Base-by-base conservation (phyloP, 2,113 vertebrate genomes). In the Zosterops japonicus region DNA sequence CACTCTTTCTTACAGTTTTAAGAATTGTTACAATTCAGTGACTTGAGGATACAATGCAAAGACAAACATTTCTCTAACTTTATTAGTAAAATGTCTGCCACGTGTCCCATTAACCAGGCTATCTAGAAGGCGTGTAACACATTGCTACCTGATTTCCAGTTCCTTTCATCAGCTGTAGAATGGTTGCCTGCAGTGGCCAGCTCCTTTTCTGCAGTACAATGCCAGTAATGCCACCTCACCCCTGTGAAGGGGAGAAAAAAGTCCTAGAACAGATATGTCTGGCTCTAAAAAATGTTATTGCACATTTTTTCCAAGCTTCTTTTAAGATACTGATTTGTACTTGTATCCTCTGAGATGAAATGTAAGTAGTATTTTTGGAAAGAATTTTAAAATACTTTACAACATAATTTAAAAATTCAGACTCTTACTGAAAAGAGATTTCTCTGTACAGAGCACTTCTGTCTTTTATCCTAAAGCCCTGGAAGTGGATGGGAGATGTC, bases 1-100 rank as follows among this genome's bases (percentile, higher is more conserved):
- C 83, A 90, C 29, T 88, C 55, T 89, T 94, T 94, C 95, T 89
- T 93, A 63, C 56, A 77, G 89, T 35, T 90, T 27, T 79, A 88
- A 84, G 80, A 90, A 49, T 94, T 39, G 25, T 95, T 96, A 75
- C 50, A 93, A 78, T 89, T 94, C 75, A 72, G 79, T 82, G 24
- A 69, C 68, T 81, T 86, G 39, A 80, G 83, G 57, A 68, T 89
- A 90, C 86, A 82, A 72, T 85, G 56, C 80, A 90, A 87, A 93
- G 76, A 85, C 31, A 94, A 87, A 41, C 52, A 74, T 92, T 95
- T 52, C 63, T 92, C 39, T 68, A 50, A 65, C 76, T 69, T 68
- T 16, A 39, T 65, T 39, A 47, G 50, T 63, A 72, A 57, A 44
- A 33, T 61, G 8, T 57, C 36, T 88, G 47, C 57, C 84, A 8